Percentiles rank a stretch among this genome's conserved stretches.
Evolutionary conservation across 1,140 invertebrate genomes (phyloP).

Genomic region (Zophobas morio): DNA sequence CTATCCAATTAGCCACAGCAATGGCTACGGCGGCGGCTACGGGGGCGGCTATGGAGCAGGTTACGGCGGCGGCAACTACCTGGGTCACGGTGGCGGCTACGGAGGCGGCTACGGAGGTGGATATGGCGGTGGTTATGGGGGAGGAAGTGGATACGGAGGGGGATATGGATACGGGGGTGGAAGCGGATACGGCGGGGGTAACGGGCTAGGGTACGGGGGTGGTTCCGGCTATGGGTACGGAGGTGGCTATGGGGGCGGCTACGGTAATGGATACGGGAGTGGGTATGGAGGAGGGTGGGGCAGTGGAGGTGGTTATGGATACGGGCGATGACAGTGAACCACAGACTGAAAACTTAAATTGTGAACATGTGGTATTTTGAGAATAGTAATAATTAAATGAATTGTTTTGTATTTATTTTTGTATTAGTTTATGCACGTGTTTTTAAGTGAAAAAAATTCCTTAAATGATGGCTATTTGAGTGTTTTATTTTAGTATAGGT

Average conservation of each 20-base stretch:
- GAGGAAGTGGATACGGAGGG: slow-evolving; percentile 4
- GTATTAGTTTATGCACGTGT: no score
- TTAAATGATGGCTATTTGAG: no score
- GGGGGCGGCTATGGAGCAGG: slow-evolving; percentile 27
- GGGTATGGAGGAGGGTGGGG: no score
- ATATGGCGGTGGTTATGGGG: neutral
- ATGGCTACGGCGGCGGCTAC: slow-evolving; percentile 27
- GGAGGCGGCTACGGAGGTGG: slow-evolving; percentile 1
- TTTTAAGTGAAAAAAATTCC: no score
- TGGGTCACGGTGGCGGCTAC: slow-evolving; percentile 2
- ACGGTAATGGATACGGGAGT: neutral
- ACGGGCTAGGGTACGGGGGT: neutral
- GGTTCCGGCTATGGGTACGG: neutral
- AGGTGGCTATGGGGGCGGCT: neutral
- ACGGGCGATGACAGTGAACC: no score
- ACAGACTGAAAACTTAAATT: no score
- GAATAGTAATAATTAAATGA: no score
- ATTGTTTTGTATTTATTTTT: no score
- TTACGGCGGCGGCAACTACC: neutral
- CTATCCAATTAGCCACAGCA: neutral
- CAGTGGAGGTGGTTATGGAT: no score
- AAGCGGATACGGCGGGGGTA: neutral
- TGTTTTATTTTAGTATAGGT: no score
- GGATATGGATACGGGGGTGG: slow-evolving; percentile 10
- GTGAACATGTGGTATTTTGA: no score